phyloP scores from a whole-genome alignment of 2,113 vertebrate genomes.

The Caloenas nicobarica region DNA sequence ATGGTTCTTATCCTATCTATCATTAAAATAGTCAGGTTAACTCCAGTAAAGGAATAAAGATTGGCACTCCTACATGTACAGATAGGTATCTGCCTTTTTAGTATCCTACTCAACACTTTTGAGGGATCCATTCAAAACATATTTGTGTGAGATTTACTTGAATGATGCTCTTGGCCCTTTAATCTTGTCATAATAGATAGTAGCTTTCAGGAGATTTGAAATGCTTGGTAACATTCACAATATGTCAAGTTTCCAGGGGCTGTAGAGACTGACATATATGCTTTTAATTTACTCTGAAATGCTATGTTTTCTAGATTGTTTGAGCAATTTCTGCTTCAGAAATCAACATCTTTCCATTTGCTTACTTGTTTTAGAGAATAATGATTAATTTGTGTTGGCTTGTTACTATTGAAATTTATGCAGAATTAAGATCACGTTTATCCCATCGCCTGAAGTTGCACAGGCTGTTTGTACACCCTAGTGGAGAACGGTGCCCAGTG shows the following conservation, averaged over 20 bases:
- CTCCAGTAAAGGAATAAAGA: neutral
- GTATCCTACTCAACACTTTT: neutral
- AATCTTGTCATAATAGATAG: neutral
- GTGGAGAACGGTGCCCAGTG: slow-evolving; percentile 55
- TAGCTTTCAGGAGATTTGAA: slow-evolving; percentile 4
- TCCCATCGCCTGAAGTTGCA: neutral
- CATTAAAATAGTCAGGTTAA: neutral
- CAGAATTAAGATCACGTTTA: slow-evolving; percentile 24
- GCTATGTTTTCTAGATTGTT: neutral
- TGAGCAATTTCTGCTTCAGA: neutral
- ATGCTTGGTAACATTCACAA: neutral
- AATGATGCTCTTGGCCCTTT: neutral
- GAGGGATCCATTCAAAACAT: neutral
- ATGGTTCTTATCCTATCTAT: neutral
- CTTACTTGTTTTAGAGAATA: slow-evolving; percentile 37
- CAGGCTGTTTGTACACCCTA: slow-evolving; percentile 74
- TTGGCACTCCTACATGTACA: neutral
- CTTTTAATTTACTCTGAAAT: slow-evolving; percentile 4
- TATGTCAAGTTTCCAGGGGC: neutral
- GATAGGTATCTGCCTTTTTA: neutral
- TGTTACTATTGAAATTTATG: slow-evolving; percentile 15
- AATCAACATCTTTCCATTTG: slow-evolving; percentile 3
- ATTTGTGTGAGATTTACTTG: neutral
- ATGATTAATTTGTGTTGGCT: slow-evolving; percentile 42
- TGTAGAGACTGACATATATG: neutral